Base-by-base conservation (phyloP, 2,113 vertebrate species). In the Lagopus leucura region DNA sequence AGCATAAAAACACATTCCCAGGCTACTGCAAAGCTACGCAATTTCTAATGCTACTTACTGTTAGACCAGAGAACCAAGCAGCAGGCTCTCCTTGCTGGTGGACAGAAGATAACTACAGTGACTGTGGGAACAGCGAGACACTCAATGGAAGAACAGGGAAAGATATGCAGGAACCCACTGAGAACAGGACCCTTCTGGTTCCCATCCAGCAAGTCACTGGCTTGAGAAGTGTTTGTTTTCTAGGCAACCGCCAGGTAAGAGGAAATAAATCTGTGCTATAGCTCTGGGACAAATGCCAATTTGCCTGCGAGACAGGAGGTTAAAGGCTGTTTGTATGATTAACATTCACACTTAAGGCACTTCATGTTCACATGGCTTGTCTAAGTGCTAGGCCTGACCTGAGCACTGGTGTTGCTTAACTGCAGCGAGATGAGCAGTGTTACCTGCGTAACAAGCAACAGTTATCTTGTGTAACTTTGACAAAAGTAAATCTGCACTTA, bases 261-360 rank as follows among this genome's bases (percentile, higher is more conserved):
- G 75, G 67, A 94, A 89, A 70, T 54, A 78, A 90, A 75, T 82
- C 65, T 57, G 63, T 69, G 40, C 4, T 36, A 77, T 10, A 89
- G 47, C 28, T 82, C 47, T 78, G 63, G 89, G 81, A 78, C 47
- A 84, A 86, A 81, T 50, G 90, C 82, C 93, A 89, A 11, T 16
- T 16, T 85, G 27, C 71, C 71, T 85, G 58, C 30, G n/a, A 78
- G 78, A 82, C 22, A 45, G 63, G 48, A 89, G 78, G 93, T 73
- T 76, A 89, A 95, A 88, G 76, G 89, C 81, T 82, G 40, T 32
- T 79, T 65, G n/a, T 28, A 30, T 25, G 69, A 92, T 66, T 86
- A 92, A 79, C 43, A 48, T 67, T 55, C 70, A 92, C 4, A 72
- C 42, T 78, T 75, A 91, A 72, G 36, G 72, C 27, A 69, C 64